phyloP scores from a whole-genome alignment of 2,113 vertebrate species.

The Passer domesticus region DNA sequence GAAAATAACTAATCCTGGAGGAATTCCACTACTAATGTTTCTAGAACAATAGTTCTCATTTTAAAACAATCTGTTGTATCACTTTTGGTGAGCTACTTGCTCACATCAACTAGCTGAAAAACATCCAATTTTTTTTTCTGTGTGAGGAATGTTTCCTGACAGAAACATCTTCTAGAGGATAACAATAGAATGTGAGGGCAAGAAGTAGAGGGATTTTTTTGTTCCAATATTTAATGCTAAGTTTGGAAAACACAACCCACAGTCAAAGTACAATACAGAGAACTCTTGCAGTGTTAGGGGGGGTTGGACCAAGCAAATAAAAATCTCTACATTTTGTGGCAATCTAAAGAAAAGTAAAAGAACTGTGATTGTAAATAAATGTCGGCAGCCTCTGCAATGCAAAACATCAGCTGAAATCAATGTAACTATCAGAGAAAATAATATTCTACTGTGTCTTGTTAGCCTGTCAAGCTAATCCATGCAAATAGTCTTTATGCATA shows the following conservation, averaged over 20 bases:
- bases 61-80: background rate
- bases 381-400: background rate
- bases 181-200: background rate
- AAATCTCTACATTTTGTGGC: background rate
- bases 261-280: background rate
- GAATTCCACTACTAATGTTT: background rate
- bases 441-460: slow-evolving; percentile 30
- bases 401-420: background rate
- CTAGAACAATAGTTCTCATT: background rate
- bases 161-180: background rate
- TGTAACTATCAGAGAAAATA: slow-evolving; percentile 6
- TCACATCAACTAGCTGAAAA: background rate
- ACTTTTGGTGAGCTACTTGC: background rate
- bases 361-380: background rate
- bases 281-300: background rate
- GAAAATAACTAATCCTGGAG: slow-evolving; percentile 8
- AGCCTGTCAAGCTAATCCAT: slow-evolving; percentile 49
- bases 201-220: background rate
- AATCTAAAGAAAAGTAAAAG: background rate
- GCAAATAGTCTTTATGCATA: slow-evolving; percentile 55
- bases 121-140: background rate
- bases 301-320: background rate
- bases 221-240: background rate
- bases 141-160: background rate
- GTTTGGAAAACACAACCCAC: background rate